Conservation (phyloP, 2,888 invertebrate species). For the Pasiphila rectangulata region DNA sequence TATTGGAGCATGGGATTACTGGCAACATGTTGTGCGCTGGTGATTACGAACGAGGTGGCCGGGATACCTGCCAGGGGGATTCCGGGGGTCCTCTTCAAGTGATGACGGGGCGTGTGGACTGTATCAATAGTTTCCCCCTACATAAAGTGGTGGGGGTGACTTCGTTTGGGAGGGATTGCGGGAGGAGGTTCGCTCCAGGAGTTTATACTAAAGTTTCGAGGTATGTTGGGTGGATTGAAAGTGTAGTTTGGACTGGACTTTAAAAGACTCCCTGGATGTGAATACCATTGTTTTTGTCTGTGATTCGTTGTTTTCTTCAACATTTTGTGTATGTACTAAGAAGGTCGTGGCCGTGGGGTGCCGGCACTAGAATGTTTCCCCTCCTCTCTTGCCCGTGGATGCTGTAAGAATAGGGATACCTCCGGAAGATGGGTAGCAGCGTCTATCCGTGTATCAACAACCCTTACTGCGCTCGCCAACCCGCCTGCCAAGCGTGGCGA, state of each 20-base stretch:
- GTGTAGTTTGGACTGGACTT: slow-evolving; percentile 65
- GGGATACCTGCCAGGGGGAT: slow-evolving; percentile 75
- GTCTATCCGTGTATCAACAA: too few species aligned
- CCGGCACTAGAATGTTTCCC: too few species aligned
- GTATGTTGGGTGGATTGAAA: slow-evolving; percentile 76
- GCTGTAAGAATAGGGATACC: too few species aligned
- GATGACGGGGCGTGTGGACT: slow-evolving; percentile 63
- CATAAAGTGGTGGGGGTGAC: slow-evolving; percentile 74
- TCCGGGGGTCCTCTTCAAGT: slow-evolving; percentile 73
- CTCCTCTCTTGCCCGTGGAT: too few species aligned
- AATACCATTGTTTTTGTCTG: too few species aligned
- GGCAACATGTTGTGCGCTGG: slow-evolving; percentile 70
- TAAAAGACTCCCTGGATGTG: slow-evolving; percentile 16
- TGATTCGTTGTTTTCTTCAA: too few species aligned
- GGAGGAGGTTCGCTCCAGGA: slow-evolving; percentile 73
- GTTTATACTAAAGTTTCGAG: slow-evolving; percentile 73
- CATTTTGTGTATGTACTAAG: too few species aligned
- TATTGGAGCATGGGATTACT: slow-evolving; percentile 57
- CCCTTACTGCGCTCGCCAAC: too few species aligned
- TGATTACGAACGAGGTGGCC: slow-evolving; percentile 67
- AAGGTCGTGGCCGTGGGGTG: too few species aligned
- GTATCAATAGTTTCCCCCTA: slow-evolving; percentile 60
- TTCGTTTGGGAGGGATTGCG: slow-evolving; percentile 78
- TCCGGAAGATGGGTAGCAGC: too few species aligned
- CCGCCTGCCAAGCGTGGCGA: too few species aligned